Base-by-base conservation (phyloP, 2,113 vertebrate genomes). In the Jacana jacana region DNA sequence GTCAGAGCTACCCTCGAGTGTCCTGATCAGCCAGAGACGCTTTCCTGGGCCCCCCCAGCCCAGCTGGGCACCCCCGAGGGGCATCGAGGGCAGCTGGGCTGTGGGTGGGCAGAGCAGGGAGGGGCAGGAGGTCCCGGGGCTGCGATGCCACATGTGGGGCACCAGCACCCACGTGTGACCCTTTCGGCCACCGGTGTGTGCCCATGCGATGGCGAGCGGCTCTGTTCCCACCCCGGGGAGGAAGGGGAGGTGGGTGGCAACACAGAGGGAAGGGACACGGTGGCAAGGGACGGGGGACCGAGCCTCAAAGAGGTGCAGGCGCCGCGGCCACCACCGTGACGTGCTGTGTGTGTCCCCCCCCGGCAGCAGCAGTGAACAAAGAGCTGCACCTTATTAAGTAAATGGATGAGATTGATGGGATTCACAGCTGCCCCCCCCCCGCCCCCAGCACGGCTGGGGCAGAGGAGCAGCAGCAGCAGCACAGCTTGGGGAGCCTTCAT, bases 81-180 rank as follows among this genome's bases (percentile, higher is more conserved):
- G 12, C 10, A 40, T 5, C 3, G 1, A 7, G 1, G 1, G 54
- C 37, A 20, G 81, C 72, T 13, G 37, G 31, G 83, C 13, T 48
- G 54, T 3, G 0, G 64, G 79, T 2, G 14, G 5, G 40, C 24
- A 82, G 35, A 39, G 8, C 44, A 4, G 42, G 11, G 61, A 9
- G 33, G 24, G 10, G 19, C 63, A 49, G 14, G 28, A 27, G 51
- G 51, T 1, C 42, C 42, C 42, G 42, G 42, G 42, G 10, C 31
- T 5, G 7, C 57, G 8, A 76, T 44, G 2, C 30, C 17, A 7
- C 1, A 0, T 48, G 22, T 15, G 0, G 0, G 7, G 68, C 52
- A 23, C 9, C 4, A 37, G 39, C 2, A 2, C 13, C 25, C 65
- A 13, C 4, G 2, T 3, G 14, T 37, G 19, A 10, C 0, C 40